Conservation (phyloP, 35 echinoderm and acorn worm genomes). For the Ptychodera flava region DNA sequence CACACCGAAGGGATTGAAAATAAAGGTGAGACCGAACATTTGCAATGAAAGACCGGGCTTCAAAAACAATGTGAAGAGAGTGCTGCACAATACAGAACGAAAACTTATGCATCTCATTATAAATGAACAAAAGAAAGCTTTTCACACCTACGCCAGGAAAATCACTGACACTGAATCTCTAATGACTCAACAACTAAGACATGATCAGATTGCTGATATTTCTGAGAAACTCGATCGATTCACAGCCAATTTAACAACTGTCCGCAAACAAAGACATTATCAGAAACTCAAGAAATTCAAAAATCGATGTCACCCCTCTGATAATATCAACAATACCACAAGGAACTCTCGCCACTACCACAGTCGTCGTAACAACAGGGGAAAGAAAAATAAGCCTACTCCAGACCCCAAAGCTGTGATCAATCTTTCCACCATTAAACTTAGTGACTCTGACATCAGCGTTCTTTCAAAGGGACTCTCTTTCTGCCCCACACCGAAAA, state of each 20-base stretch:
- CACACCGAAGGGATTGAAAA: too few species aligned
- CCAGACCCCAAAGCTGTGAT: neutral
- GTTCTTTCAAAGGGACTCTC: too few species aligned
- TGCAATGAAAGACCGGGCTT: neutral
- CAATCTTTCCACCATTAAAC: neutral
- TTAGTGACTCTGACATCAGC: too few species aligned
- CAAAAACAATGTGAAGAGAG: neutral
- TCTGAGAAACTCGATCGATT: neutral
- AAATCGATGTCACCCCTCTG: neutral
- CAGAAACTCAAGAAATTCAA: neutral
- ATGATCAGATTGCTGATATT: neutral
- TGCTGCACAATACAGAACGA: neutral
- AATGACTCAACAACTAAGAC: too few species aligned
- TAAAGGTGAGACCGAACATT: too few species aligned
- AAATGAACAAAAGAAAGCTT: neutral
- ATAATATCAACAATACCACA: neutral
- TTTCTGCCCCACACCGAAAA: too few species aligned
- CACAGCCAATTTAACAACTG: neutral
- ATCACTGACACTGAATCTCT: neutral
- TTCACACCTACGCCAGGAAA: neutral
- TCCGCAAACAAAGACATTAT: neutral
- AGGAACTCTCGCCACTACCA: neutral
- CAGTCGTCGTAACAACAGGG: neutral
- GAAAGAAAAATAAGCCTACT: neutral
- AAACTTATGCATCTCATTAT: neutral